Conservation (phyloP, 2,888 invertebrate genomes). For the Harpalus rubripes region DNA sequence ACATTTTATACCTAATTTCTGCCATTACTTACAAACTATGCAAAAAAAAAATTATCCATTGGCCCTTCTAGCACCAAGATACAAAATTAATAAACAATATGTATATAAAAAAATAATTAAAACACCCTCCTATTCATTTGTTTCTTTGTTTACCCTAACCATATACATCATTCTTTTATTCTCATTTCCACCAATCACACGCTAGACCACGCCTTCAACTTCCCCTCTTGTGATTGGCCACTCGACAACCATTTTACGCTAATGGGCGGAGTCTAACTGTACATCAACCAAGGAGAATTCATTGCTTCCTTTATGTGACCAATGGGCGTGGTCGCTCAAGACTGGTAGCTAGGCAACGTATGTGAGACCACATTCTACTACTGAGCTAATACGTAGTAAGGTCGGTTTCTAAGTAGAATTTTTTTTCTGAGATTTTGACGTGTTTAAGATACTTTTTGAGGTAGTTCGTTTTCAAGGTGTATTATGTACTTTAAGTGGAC, state of each 20-base stretch:
- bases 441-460: neutral
- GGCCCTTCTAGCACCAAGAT: too few relatives aligned
- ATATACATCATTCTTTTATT: neutral
- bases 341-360: neutral
- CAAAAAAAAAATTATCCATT: too few relatives aligned
- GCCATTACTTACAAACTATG: too few relatives aligned
- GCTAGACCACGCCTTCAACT: neutral
- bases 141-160: too few relatives aligned
- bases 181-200: neutral
- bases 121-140: too few relatives aligned
- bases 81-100: too few relatives aligned
- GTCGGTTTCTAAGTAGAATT: neutral
- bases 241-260: slow-evolving; percentile 49
- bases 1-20: too few relatives aligned
- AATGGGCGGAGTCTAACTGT: neutral
- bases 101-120: too few relatives aligned
- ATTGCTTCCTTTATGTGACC: neutral
- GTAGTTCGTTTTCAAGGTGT: neutral
- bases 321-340: slow-evolving; percentile 1
- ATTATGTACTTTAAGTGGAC: neutral
- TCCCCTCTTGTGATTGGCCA: neutral
- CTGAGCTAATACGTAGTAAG: neutral
- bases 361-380: neutral
- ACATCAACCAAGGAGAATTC: neutral
- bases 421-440: neutral